Conservation (phyloP, 2,113 vertebrate species). For the Morone saxatilis region DNA sequence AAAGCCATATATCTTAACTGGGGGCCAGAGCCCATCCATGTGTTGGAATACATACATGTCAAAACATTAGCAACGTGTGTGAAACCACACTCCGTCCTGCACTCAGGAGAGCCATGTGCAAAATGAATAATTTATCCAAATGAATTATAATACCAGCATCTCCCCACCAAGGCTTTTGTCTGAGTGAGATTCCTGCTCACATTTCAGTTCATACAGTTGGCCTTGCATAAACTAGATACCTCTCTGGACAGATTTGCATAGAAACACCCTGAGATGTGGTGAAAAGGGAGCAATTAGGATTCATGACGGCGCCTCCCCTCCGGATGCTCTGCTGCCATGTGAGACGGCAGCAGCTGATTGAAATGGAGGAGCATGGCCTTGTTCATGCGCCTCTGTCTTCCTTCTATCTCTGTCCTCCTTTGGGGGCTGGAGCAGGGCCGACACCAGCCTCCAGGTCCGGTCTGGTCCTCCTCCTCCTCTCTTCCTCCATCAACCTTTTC, state of each 20-base stretch:
- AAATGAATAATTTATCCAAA: constrained; percentile 82
- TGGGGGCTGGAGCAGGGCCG: background rate
- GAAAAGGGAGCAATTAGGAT: constrained; percentile 84
- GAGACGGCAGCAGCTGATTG: constrained; percentile 80
- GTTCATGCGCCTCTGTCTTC: constrained; percentile 63
- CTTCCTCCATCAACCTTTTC: constrained; percentile 48
- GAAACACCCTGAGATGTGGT: constrained; percentile 75
- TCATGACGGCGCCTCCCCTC: constrained; percentile 75
- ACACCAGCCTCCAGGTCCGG: constrained; percentile 53
- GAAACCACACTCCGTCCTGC: constrained; percentile 56
- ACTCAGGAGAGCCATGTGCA: constrained; percentile 72
- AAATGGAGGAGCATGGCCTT: constrained; percentile 81
- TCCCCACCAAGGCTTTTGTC: constrained; percentile 74
- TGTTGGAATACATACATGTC: constrained; percentile 72
- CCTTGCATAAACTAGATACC: constrained; percentile 75
- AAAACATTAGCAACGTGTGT: constrained; percentile 69
- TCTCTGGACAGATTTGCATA: constrained; percentile 83
- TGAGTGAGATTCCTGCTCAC: constrained; percentile 68
- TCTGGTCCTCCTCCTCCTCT: constrained; percentile 7
- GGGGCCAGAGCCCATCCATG: constrained; percentile 59
- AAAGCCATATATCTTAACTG: constrained; percentile 78
- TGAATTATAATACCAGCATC: constrained; percentile 74
- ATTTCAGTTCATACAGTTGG: constrained; percentile 70
- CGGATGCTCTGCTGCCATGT: constrained; percentile 77
- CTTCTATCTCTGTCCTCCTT: constrained; percentile 52